phyloP scores from a whole-genome alignment of 2,888 invertebrate species.

The Metopia argyrocephala region DNA sequence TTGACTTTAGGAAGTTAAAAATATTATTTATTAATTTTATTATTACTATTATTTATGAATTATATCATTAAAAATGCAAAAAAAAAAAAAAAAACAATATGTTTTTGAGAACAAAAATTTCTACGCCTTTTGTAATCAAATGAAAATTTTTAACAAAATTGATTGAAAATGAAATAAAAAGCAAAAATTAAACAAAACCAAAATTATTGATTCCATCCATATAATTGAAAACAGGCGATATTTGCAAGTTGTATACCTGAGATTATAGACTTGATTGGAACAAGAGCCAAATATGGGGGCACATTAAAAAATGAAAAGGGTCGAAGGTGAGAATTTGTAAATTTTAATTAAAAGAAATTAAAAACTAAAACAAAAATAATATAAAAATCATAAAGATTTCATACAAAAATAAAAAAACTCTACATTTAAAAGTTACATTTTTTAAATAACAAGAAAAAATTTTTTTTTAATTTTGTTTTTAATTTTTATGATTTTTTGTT shows the following conservation, averaged over 20 bases:
- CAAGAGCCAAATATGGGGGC: slow-evolving; percentile 99
- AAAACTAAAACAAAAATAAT: slow-evolving; percentile 58
- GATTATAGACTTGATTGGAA: slow-evolving; percentile 99
- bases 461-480: slow-evolving; percentile 9
- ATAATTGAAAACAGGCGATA: slow-evolving; percentile 90
- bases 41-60: slow-evolving; percentile 52
- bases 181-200: neutral
- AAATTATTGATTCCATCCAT: slow-evolving; percentile 72
- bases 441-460: too few species aligned
- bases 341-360: slow-evolving; percentile 67
- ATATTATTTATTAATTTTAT: neutral
- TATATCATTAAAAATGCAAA: slow-evolving; percentile 63
- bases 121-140: slow-evolving; percentile 46
- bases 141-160: slow-evolving; percentile 60
- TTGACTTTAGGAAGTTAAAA: slow-evolving; percentile 29
- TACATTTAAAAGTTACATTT: too few species aligned
- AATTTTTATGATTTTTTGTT: slow-evolving; percentile 50
- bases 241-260: slow-evolving; percentile 99
- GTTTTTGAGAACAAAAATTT: slow-evolving; percentile 47
- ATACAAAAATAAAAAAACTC: too few species aligned
- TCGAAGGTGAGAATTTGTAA: slow-evolving; percentile 92
- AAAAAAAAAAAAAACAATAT: slow-evolving; percentile 4
- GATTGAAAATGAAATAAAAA: slow-evolving; percentile 64
- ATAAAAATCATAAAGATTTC: slow-evolving; percentile 63
- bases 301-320: slow-evolving; percentile 99